A percentile compares a stretch with the other conserved stretches of the same genome.
phyloP scores from a whole-genome alignment of 2,888 invertebrate species.

The Zelleria hepariella region DNA sequence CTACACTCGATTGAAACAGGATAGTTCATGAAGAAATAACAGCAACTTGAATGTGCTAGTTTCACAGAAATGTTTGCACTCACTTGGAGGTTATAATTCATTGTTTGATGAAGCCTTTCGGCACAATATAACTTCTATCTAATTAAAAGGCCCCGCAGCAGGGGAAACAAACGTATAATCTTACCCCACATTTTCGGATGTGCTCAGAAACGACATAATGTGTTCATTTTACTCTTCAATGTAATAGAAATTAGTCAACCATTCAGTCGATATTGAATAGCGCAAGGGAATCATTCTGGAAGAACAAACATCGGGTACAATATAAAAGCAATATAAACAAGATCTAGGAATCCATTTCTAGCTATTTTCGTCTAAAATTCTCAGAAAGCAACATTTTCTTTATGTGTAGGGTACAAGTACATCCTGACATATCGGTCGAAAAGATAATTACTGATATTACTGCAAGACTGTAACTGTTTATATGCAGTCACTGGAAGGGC shows the following conservation, averaged over 20 bases:
- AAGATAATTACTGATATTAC: constrained; percentile 24
- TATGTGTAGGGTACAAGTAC: not conserved
- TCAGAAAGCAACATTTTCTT: not conserved
- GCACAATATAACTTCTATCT: not conserved
- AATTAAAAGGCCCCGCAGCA: no score
- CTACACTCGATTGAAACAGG: no score
- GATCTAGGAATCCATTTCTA: not conserved
- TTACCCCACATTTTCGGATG: constrained; percentile 70
- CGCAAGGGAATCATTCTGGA: not conserved
- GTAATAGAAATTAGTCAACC: not conserved
- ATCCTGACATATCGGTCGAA: constrained; percentile 55
- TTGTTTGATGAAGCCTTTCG: not conserved
- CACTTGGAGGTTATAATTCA: not conserved
- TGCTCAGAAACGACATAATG: constrained; percentile 70
- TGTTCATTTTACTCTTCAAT: constrained; percentile 35
- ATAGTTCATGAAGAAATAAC: no score
- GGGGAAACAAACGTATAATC: constrained; percentile 14
- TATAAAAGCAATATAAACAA: not conserved
- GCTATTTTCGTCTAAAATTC: not conserved
- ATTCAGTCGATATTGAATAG: not conserved
- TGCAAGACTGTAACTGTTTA: not conserved
- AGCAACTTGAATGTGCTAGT: no score
- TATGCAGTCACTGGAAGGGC: not conserved
- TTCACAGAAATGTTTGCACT: not conserved
- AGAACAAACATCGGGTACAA: not conserved